Evolutionary conservation across 2,113 vertebrate species (phyloP).

Genomic region (Cathartes aura): DNA sequence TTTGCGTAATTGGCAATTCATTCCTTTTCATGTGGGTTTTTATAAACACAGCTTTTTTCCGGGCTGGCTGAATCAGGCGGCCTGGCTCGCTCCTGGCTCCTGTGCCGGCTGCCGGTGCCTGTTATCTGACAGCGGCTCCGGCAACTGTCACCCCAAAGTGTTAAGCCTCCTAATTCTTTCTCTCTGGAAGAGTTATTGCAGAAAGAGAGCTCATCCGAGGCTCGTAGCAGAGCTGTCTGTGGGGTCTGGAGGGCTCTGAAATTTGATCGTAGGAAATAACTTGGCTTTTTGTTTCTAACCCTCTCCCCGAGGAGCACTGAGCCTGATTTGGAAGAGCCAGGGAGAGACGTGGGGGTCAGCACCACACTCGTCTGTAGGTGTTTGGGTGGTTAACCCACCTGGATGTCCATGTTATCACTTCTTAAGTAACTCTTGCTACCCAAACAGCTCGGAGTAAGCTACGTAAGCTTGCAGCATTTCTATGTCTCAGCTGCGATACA

Average conservation of each 20-base stretch:
- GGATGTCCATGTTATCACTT: background rate
- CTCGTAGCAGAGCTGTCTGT: background rate
- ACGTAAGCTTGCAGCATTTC: background rate
- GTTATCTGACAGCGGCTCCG: conserved; percentile 3
- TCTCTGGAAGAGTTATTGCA: conserved; percentile 27
- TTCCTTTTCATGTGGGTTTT: conserved; percentile 35
- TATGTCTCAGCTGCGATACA: background rate
- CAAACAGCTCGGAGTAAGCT: background rate
- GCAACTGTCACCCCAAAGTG: background rate
- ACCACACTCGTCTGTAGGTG: fast-evolving
- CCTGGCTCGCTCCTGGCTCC: background rate
- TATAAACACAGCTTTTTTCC: background rate
- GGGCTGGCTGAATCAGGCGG: background rate
- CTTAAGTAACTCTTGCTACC: background rate
- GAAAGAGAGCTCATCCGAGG: background rate
- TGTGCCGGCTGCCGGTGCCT: background rate
- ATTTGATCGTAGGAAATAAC: background rate
- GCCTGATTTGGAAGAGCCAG: background rate
- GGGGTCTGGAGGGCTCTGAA: background rate
- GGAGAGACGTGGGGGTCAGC: background rate
- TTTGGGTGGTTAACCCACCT: background rate
- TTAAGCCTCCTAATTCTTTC: conserved; percentile 46
- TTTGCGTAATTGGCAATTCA: background rate
- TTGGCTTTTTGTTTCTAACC: background rate
- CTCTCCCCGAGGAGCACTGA: background rate